Conservation (phyloP, 2,797 vertebrate species). For the Sebastes kiyomatsui region DNA sequence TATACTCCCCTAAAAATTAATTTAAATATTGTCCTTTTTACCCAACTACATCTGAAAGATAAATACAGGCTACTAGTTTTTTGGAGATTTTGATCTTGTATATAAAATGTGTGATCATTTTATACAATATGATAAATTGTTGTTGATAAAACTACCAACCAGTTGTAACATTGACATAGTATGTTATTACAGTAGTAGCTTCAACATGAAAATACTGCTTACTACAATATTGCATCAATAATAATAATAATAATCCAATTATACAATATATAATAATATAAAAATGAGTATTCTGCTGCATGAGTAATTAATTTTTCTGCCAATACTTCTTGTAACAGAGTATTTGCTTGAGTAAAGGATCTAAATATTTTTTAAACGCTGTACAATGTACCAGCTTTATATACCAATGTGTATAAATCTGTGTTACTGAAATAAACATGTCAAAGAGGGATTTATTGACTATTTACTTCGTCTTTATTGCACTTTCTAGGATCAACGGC, state of each 20-base stretch:
- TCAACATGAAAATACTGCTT: neutral
- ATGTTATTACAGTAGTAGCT: neutral
- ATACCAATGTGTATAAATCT: neutral
- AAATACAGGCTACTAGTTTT: neutral
- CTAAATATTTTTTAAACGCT: neutral
- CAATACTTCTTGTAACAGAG: neutral
- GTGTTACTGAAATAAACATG: neutral
- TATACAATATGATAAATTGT: neutral
- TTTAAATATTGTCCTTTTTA: neutral
- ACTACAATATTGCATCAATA: neutral
- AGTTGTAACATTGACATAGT: neutral
- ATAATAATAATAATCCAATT: neutral
- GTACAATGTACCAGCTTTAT: neutral
- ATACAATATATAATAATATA: neutral
- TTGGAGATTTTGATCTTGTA: neutral
- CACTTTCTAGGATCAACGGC: neutral
- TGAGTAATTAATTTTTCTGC: neutral
- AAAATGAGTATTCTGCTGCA: neutral
- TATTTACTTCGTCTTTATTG: neutral
- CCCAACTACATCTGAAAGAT: neutral
- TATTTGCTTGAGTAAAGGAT: neutral
- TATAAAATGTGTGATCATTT: neutral
- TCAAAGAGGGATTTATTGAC: neutral
- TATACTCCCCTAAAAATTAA: neutral
- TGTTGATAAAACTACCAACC: neutral